phyloP scores from a whole-genome alignment of 1,140 invertebrate species.

The Popillia japonica region DNA sequence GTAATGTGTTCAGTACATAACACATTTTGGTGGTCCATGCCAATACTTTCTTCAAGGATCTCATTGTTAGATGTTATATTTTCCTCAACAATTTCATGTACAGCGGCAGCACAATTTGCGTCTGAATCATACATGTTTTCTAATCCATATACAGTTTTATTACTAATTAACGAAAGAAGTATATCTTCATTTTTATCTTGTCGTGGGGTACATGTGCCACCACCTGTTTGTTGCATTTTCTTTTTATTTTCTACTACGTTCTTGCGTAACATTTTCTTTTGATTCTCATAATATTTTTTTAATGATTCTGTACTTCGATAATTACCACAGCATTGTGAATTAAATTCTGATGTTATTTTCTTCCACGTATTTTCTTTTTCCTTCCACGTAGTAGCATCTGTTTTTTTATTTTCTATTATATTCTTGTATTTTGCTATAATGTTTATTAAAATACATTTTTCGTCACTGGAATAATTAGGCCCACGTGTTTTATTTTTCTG shows the following conservation, averaged over 20 bases:
- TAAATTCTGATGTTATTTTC: conserved; percentile 40
- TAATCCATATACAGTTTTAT: conserved; percentile 41
- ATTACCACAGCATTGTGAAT: neutral
- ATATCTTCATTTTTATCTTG: conserved; percentile 16
- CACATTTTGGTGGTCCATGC: neutral
- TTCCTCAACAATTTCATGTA: neutral
- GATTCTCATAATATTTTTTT: conserved; percentile 43
- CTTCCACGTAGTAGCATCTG: conserved; percentile 37
- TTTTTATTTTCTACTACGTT: conserved; percentile 39
- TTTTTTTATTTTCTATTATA: conserved; percentile 41
- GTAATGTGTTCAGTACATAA: neutral
- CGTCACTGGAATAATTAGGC: conserved; percentile 22
- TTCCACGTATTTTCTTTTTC: conserved; percentile 39
- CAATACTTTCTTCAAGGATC: neutral
- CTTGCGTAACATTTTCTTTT: conserved; percentile 35
- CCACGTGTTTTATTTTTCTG: no score
- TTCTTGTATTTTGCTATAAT: conserved; percentile 37
- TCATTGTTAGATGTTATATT: no score
- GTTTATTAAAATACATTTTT: conserved; percentile 36
- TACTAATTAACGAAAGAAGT: conserved; percentile 38
- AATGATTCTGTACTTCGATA: conserved; percentile 33
- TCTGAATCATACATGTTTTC: conserved; percentile 39
- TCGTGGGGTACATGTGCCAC: conserved; percentile 7
- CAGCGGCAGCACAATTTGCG: neutral
- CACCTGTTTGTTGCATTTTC: conserved; percentile 38